Evolutionary conservation across 2,888 invertebrate genomes (phyloP).

Genomic region (Temnothorax ravouxi): DNA sequence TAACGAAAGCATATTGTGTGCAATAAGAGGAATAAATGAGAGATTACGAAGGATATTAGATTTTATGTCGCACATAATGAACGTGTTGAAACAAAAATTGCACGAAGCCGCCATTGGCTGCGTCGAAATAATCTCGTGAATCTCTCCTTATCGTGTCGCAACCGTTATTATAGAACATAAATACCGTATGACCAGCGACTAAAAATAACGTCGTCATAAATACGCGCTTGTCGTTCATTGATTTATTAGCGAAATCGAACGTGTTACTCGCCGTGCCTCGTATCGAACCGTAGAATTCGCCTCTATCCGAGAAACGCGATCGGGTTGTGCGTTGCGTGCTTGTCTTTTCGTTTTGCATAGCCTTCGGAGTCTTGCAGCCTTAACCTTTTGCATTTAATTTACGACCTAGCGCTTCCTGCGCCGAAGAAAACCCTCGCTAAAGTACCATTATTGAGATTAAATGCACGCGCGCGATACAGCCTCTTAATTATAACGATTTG

Average conservation of each 20-base stretch:
- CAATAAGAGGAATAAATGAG: neutral
- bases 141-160: neutral
- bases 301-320: constrained; percentile 20
- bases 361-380: constrained; percentile 43
- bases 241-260: constrained; percentile 39
- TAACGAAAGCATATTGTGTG: neutral
- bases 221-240: constrained; percentile 19
- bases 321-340: constrained; percentile 31
- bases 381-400: constrained; percentile 58
- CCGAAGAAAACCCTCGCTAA: constrained; percentile 30
- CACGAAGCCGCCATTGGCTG: neutral
- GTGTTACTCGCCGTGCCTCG: neutral
- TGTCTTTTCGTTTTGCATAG: constrained; percentile 52
- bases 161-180: constrained; percentile 20
- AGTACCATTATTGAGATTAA: constrained; percentile 51
- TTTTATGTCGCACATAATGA: neutral
- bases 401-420: constrained; percentile 41
- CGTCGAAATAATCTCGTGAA: constrained; percentile 23
- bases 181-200: constrained; percentile 3
- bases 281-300: constrained; percentile 6
- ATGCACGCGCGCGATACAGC: constrained; percentile 48
- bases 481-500: constrained; percentile 43
- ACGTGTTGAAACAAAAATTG: neutral
- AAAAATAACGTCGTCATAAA: constrained; percentile 45
- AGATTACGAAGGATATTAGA: neutral